Conservation (phyloP, 2,888 invertebrate species). For the Stenolophus ochropezus region DNA sequence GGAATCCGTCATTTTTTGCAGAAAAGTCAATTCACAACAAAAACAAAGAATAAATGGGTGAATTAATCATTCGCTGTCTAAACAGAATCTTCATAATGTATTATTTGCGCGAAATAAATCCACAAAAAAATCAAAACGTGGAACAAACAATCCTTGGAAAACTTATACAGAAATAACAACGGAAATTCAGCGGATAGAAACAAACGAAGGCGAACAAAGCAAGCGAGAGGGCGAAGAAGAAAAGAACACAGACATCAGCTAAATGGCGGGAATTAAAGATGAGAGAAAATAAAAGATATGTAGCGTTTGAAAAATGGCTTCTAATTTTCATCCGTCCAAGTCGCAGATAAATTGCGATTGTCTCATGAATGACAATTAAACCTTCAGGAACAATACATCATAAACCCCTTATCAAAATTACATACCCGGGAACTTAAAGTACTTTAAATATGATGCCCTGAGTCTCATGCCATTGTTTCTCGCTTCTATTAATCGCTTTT, state of each 20-base stretch:
- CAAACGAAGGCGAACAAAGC: slow-evolving; percentile 41
- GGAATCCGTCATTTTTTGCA: slow-evolving; percentile 19
- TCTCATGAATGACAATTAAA: slow-evolving; percentile 68
- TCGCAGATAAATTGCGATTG: slow-evolving; percentile 66
- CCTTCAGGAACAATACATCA: slow-evolving; percentile 50
- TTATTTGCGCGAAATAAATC: slow-evolving; percentile 45
- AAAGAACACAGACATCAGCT: slow-evolving; percentile 53
- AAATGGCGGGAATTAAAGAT: slow-evolving; percentile 65
- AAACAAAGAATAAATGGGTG: slow-evolving; percentile 28
- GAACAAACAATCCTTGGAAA: slow-evolving; percentile 37
- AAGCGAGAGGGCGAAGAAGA: slow-evolving; percentile 11
- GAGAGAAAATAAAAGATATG: slow-evolving; percentile 60
- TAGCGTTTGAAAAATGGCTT: slow-evolving; percentile 66
- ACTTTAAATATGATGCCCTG: slow-evolving; percentile 39
- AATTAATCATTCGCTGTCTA: slow-evolving; percentile 47
- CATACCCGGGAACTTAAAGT: slow-evolving; percentile 28
- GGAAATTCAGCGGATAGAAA: slow-evolving; percentile 41
- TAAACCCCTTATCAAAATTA: slow-evolving; percentile 44
- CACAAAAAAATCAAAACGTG: slow-evolving; percentile 32
- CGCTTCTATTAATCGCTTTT: slow-evolving; percentile 6
- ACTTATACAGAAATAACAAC: slow-evolving; percentile 46
- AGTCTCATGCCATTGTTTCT: background rate
- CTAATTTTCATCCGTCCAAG: slow-evolving; percentile 62
- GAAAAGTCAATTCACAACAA: slow-evolving; percentile 31
- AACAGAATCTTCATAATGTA: slow-evolving; percentile 37